Evolutionary conservation across 2,888 invertebrate genomes (phyloP).

Genomic region (Carpatolechia fugitivella): DNA sequence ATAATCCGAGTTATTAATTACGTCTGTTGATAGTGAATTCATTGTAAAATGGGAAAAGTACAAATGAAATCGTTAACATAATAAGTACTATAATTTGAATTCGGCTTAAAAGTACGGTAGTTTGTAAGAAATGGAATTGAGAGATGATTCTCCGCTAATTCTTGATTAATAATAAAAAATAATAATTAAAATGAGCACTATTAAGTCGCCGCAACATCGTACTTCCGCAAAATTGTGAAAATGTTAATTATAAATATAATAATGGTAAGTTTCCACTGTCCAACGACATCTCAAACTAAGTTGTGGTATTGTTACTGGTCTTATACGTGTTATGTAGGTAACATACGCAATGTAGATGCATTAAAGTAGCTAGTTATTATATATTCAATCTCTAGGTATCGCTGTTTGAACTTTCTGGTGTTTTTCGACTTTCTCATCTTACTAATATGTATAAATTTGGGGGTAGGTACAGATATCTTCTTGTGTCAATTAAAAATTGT

Average conservation of each 20-base stretch:
- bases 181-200: conserved; percentile 32
- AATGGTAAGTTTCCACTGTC: conserved; percentile 51
- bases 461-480: conserved; percentile 70
- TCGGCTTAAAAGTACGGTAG: conserved; percentile 67
- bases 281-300: conserved; percentile 49
- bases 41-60: conserved; percentile 53
- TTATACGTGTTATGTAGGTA: conserved; percentile 70
- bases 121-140: conserved; percentile 69
- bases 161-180: conserved; percentile 24
- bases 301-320: conserved; percentile 57
- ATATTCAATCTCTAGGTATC: conserved; percentile 71
- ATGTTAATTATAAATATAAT: conserved; percentile 25
- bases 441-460: conserved; percentile 56
- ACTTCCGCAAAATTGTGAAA: conserved; percentile 42
- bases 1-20: neutral
- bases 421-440: conserved; percentile 62
- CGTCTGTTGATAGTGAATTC: conserved; percentile 38
- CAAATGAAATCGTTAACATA: conserved; percentile 64
- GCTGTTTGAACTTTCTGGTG: conserved; percentile 66
- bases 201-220: conserved; percentile 44
- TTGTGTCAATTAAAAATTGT: conserved; percentile 68
- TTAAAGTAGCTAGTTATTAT: conserved; percentile 66
- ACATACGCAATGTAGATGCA: conserved; percentile 58
- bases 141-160: conserved; percentile 28
- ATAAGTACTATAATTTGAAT: conserved; percentile 53